Evolutionary conservation across 1,140 invertebrate genomes (phyloP).

Genomic region (Sinella curviseta): DNA sequence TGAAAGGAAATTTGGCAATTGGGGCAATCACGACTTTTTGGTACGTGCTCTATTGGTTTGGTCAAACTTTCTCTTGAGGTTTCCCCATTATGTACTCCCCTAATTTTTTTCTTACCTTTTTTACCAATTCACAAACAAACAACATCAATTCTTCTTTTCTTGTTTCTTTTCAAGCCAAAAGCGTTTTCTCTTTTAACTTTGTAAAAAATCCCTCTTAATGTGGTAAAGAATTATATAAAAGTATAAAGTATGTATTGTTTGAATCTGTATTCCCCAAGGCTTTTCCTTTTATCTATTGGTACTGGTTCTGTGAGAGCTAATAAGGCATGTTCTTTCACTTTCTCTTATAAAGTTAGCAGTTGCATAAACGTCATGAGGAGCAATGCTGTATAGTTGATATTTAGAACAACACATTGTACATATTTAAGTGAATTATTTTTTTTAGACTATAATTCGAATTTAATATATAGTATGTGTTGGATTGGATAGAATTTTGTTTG

Average conservation of each 20-base stretch:
- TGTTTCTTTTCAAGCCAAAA: no score
- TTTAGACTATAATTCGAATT: no score
- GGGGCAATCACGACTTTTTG: slow-evolving; percentile 14
- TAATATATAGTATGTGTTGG: no score
- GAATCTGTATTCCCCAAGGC: not conserved
- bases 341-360: no score
- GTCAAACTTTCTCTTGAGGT: slow-evolving; percentile 10
- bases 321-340: not conserved
- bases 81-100: not conserved
- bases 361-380: no score
- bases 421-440: no score
- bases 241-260: not conserved
- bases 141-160: no score
- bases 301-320: not conserved
- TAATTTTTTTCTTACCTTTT: no score
- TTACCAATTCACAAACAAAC: no score
- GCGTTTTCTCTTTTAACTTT: not conserved
- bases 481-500: no score
- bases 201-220: not conserved
- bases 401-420: no score
- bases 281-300: not conserved
- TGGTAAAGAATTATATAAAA: not conserved
- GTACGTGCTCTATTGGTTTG: not conserved
- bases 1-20: slow-evolving; percentile 7
- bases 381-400: no score